Evolutionary conservation across 2,797 vertebrate species (phyloP).

Genomic region (Mycteria americana): DNA sequence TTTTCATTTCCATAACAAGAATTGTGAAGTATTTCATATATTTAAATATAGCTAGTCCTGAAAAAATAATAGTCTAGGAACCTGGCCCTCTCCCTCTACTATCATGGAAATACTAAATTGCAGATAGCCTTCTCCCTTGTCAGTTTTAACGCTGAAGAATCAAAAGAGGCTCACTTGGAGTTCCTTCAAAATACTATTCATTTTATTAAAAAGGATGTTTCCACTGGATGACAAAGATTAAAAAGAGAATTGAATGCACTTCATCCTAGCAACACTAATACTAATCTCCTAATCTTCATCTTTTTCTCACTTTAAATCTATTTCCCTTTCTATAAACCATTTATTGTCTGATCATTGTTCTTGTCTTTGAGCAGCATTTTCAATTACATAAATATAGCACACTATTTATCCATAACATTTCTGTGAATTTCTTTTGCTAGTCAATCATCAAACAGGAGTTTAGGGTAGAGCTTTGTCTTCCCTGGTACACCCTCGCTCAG

Average conservation of each 20-base stretch:
- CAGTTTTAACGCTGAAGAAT: neutral
- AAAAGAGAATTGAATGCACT: neutral
- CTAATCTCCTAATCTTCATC: neutral
- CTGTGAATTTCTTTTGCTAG: neutral
- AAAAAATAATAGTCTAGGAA: neutral
- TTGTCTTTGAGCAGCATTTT: neutral
- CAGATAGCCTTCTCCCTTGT: neutral
- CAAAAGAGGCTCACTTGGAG: neutral
- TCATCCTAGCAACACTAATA: neutral
- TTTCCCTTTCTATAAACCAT: neutral
- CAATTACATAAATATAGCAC: neutral
- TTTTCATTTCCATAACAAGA: conserved; percentile 50
- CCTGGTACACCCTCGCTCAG: neutral
- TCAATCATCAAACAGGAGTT: neutral
- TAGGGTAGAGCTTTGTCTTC: neutral
- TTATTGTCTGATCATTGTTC: neutral
- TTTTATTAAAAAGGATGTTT: neutral
- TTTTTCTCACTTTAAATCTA: neutral
- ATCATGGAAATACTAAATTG: neutral
- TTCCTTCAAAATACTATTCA: neutral
- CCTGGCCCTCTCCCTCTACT: neutral
- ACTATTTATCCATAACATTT: neutral
- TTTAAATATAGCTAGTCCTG: neutral
- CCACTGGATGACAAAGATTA: neutral
- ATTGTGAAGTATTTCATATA: neutral